Conservation (phyloP, 2,797 vertebrate genomes). For the Serranus cabrilla region DNA sequence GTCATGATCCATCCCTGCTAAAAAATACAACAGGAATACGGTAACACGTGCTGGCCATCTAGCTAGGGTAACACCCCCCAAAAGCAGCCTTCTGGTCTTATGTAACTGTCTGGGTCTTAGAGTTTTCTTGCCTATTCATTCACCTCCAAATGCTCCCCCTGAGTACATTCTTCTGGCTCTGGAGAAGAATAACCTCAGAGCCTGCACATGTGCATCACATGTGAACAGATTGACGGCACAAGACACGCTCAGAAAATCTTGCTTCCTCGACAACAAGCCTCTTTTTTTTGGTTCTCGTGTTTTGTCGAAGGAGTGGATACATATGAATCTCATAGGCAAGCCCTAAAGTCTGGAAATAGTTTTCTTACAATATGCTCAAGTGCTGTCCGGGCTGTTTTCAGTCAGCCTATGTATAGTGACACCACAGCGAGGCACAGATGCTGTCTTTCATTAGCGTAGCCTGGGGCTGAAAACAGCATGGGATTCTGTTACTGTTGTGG, state of each 20-base stretch:
- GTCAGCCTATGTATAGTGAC: slow-evolving; percentile 30
- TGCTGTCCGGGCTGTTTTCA: slow-evolving; percentile 1
- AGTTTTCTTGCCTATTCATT: slow-evolving; percentile 53
- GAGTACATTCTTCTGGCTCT: slow-evolving; percentile 41
- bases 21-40: slow-evolving; percentile 71
- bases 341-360: neutral
- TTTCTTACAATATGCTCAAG: slow-evolving; percentile 5
- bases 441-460: slow-evolving; percentile 34
- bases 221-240: slow-evolving; percentile 39
- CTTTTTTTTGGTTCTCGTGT: neutral
- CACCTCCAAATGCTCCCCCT: slow-evolving; percentile 42
- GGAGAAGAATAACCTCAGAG: slow-evolving; percentile 34
- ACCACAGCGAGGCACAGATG: slow-evolving; percentile 28
- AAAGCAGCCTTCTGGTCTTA: slow-evolving; percentile 52
- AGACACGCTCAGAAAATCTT: neutral
- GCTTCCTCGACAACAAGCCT: neutral
- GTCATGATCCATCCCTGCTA: slow-evolving; percentile 58
- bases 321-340: neutral
- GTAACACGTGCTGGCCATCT: slow-evolving; percentile 39
- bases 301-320: neutral
- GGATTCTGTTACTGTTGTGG: slow-evolving; percentile 45
- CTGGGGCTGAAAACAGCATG: slow-evolving; percentile 15
- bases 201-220: slow-evolving; percentile 48
- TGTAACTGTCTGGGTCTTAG: slow-evolving; percentile 52
- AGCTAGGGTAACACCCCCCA: slow-evolving; percentile 24